Evolutionary conservation across 2,797 vertebrate species (phyloP), one percentile per base, ranked within the genome.

Genomic region (Aldrovandia affinis): DNA sequence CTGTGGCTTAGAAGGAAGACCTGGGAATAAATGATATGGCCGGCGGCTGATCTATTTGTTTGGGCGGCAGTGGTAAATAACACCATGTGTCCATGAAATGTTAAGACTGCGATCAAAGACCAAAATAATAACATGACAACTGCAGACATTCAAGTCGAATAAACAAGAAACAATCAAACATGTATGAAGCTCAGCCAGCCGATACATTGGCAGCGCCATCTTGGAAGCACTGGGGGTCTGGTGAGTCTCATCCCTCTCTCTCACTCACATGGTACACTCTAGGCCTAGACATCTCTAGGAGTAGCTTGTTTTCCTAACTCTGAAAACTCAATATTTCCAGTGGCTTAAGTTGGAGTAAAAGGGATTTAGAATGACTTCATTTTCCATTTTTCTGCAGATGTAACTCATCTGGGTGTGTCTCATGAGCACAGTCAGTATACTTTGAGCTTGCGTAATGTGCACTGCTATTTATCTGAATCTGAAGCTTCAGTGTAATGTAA

Each of bases 71-170:
- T n/a, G n/a, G n/a, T n/a, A n/a, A n/a, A n/a, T n/a, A n/a, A n/a
- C n/a, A n/a, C n/a, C n/a, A n/a, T n/a, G n/a, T n/a, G n/a, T n/a
- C n/a, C n/a, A n/a, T n/a, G n/a, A n/a, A n/a, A n/a, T n/a, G n/a
- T n/a, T n/a, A n/a, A n/a, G n/a, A n/a, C n/a, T n/a, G n/a, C n/a
- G n/a, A n/a, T n/a, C n/a, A n/a, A n/a, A n/a, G n/a, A n/a, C n/a
- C n/a, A n/a, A n/a, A n/a, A n/a, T n/a, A n/a, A n/a, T n/a, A n/a
- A n/a, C n/a, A n/a, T n/a, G n/a, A n/a, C n/a, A 9, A 39, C 20
- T 61, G 54, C 61, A 52, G 44, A 44, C 59, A 82, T 81, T 42
- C n/a, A n/a, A n/a, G n/a, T n/a, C n/a, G n/a, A n/a, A n/a, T n/a
- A n/a, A n/a, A n/a, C n/a, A n/a, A n/a, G n/a, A n/a, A n/a, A n/a